Base-by-base conservation (phyloP, 2,113 vertebrate species). In the Aplodontia rufa region DNA sequence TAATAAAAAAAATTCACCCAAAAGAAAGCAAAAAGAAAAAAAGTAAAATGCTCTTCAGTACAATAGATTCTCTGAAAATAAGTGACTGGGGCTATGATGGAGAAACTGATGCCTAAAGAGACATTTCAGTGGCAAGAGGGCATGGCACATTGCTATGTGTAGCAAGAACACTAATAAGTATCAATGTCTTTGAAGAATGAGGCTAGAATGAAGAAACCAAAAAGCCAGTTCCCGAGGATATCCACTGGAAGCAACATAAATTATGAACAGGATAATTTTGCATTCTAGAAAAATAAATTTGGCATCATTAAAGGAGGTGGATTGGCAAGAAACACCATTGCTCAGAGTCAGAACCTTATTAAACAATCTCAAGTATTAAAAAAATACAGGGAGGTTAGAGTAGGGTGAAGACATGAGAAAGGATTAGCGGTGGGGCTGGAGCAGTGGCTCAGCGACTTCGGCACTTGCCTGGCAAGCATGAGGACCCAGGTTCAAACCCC, bases 201-300 rank as follows among this genome's bases (percentile, higher is more conserved):
- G 53, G n/a, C n/a, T 58, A 81, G n/a, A 87, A 45, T 80, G n/a
- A 37, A 87, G 9, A 86, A 64, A 89, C 11, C 71, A 28, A 92
- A 32, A 84, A 90, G n/a, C 16, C 26, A 64, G 37, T 80, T 92
- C 81, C 66, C 20, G 7, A 72, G 62, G 66, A 28, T 74, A 24
- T 66, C 62, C 30, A 32, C 28, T 72, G 20, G 45, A 91, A 87
- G 47, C 26, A 58, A 74, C 6, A 66, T 32, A 71, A 16, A 72
- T 60, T 62, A 22, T 80, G 75, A 71, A 80, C 0, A 96, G 40
- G 42, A 85, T 2, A 64, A 45, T 6, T 93, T 35, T 89, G 58
- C 13, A 72, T 60, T 71, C 94, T 80, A 84, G 26, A 92, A 96
- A 75, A 11, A 42, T 51, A 86, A 87, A 95, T 75, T 49, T 76